These are phyloP conservation scores for Piaya cayana DNA, from an alignment of 2,113 vertebrate genomes.

Conservation along the genomic window DNA sequence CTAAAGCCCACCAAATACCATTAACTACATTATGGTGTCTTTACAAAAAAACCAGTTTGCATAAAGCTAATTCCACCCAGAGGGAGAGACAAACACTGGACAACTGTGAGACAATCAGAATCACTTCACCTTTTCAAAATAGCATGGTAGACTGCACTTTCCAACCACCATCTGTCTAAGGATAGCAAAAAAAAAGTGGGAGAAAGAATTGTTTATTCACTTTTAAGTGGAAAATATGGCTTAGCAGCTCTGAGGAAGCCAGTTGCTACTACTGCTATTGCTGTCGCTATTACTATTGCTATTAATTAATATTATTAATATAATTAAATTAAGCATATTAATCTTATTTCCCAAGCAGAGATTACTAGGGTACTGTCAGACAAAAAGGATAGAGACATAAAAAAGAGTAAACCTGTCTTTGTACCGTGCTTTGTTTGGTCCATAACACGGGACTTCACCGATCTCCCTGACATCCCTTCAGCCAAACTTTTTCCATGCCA, in stretches of 20 bases:
- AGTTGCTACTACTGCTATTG: neutral
- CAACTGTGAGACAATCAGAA: neutral
- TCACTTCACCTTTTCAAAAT: neutral
- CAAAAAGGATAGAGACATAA: neutral
- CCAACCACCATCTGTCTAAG: accelerated
- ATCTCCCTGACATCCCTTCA: neutral
- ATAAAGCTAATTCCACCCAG: neutral
- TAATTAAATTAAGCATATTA: neutral
- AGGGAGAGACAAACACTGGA: neutral
- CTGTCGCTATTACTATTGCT: too few relatives aligned
- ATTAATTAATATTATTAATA: neutral
- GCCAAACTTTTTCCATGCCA: neutral
- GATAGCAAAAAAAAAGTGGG: accelerated
- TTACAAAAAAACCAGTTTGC: neutral
- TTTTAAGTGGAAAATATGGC: neutral
- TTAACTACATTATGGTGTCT: accelerated
- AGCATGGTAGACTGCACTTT: neutral
- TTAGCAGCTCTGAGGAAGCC: neutral
- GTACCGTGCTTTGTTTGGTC: neutral
- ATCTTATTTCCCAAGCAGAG: neutral
- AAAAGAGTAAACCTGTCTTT: neutral
- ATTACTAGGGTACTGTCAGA: neutral
- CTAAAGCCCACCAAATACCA: neutral
- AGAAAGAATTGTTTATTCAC: accelerated
- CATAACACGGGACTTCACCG: accelerated